phyloP scores from a whole-genome alignment of 2,113 vertebrate genomes.

The Elachura formosa region DNA sequence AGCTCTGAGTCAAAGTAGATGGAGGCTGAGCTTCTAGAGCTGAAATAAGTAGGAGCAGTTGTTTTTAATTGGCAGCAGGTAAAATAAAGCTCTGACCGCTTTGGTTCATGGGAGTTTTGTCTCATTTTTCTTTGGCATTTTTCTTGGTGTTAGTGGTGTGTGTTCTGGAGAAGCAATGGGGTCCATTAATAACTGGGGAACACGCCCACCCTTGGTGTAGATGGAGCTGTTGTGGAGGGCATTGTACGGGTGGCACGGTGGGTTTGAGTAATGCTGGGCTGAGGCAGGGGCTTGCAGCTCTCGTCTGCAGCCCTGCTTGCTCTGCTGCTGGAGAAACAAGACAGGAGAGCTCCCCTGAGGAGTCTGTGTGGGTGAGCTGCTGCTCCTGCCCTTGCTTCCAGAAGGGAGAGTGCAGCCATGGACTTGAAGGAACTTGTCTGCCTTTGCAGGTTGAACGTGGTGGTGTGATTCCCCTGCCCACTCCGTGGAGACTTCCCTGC shows the following conservation, averaged over 20 bases:
- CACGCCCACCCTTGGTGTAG: not conserved
- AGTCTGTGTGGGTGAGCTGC: not conserved
- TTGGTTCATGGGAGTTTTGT: not conserved
- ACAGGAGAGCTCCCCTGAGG: too few relatives aligned
- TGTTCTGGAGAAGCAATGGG: not conserved
- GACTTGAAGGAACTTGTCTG: not conserved
- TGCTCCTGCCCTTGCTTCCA: not conserved
- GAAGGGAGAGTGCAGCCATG: not conserved
- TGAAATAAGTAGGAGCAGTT: not conserved
- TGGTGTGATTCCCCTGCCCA: not conserved
- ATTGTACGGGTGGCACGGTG: fast-evolving
- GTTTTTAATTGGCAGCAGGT: not conserved
- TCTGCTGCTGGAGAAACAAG: not conserved
- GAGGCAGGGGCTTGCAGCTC: not conserved
- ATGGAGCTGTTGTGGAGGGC: not conserved
- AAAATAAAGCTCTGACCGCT: not conserved
- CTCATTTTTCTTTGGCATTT: not conserved
- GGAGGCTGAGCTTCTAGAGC: not conserved
- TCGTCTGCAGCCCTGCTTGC: not conserved
- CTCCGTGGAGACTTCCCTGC: not conserved
- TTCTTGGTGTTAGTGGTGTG: not conserved
- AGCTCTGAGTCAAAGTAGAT: not conserved
- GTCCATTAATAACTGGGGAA: not conserved
- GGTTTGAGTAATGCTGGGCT: not conserved
- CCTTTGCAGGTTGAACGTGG: not conserved